phyloP scores from a whole-genome alignment of 2,888 invertebrate genomes.

The Orchesellides sinensis region DNA sequence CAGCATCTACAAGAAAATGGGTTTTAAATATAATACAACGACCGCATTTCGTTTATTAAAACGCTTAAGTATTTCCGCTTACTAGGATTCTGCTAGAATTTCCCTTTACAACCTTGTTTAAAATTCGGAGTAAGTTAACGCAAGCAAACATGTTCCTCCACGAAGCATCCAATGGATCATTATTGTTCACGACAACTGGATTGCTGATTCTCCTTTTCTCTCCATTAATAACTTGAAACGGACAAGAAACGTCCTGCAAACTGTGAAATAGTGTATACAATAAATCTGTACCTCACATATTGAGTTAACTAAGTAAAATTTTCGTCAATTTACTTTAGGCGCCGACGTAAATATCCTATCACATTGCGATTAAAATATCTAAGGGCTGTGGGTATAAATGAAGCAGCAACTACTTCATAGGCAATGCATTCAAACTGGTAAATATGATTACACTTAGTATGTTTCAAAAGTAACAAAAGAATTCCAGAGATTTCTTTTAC shows the following conservation, averaged over 20 bases:
- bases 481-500: slow-evolving; percentile 83
- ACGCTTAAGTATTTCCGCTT: background rate
- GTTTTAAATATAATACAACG: background rate
- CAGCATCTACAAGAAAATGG: slow-evolving; percentile 24
- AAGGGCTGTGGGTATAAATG: slow-evolving; percentile 97
- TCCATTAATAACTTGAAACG: slow-evolving; percentile 11
- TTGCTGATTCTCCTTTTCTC: background rate
- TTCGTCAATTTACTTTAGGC: too few species aligned
- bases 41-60: background rate
- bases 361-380: slow-evolving; percentile 99
- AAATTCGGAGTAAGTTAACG: slow-evolving; percentile 33
- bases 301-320: too few species aligned
- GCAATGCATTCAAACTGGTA: slow-evolving; percentile 99
- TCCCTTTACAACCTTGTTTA: slow-evolving; percentile 39
- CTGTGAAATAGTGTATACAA: too few species aligned
- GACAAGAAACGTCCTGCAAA: background rate
- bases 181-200: background rate
- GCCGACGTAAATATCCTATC: slow-evolving; percentile 75
- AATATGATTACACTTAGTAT: slow-evolving; percentile 97
- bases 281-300: too few species aligned
- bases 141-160: slow-evolving; percentile 32
- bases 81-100: slow-evolving; percentile 45
- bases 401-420: slow-evolving; percentile 98
- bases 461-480: slow-evolving; percentile 93
- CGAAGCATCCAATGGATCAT: background rate